Evolutionary conservation across 2,888 invertebrate species (phyloP).

Genomic region (Mycalesis mineus): DNA sequence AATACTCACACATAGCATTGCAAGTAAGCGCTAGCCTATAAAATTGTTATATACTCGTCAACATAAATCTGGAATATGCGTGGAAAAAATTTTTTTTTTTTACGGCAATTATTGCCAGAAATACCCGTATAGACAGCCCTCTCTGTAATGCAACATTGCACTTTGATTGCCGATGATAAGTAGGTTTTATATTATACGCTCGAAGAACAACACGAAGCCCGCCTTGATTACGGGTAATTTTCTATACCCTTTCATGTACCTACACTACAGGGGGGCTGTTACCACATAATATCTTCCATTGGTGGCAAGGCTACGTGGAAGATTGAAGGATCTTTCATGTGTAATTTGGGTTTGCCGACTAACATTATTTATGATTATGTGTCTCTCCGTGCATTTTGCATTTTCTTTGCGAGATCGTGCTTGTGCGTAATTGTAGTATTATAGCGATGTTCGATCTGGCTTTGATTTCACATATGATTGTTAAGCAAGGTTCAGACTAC

Average conservation of each 20-base stretch:
- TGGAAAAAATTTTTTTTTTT: too few species aligned
- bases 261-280: neutral
- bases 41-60: too few species aligned
- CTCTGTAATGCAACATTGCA: neutral
- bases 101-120: too few species aligned
- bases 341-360: conserved; percentile 1
- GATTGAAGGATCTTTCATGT: neutral
- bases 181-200: neutral
- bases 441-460: too few species aligned
- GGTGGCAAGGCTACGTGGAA: conserved; percentile 1
- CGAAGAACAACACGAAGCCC: conserved; percentile 7
- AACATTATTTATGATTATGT: neutral
- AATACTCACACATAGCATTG: too few species aligned
- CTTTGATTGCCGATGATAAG: conserved; percentile 13
- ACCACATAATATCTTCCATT: neutral
- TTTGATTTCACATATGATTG: too few species aligned
- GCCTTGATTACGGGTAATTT: conserved; percentile 18
- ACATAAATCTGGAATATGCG: too few species aligned
- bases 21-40: too few species aligned
- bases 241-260: conserved; percentile 6
- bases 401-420: neutral
- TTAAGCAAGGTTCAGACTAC: too few species aligned
- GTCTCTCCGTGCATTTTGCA: neutral
- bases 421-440: neutral
- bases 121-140: conserved; percentile 13